phyloP scores from a whole-genome alignment of 2,113 vertebrate species.

The Cochlearius cochlearius region DNA sequence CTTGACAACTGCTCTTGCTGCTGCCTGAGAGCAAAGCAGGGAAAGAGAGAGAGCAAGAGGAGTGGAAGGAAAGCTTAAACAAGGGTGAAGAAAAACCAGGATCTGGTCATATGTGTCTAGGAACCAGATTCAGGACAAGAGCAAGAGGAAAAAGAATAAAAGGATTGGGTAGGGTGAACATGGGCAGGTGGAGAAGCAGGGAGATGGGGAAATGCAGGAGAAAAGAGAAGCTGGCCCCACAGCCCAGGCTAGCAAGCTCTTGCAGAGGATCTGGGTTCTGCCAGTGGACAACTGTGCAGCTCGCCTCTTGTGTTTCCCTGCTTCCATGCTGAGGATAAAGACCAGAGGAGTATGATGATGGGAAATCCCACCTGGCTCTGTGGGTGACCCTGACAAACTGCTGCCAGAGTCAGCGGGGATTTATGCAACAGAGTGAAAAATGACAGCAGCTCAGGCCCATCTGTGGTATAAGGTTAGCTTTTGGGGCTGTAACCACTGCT shows the following conservation, averaged over 20 bases:
- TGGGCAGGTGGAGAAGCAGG: background rate
- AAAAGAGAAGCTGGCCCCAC: background rate
- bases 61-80: background rate
- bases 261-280: background rate
- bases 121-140: background rate
- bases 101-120: background rate
- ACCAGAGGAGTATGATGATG: background rate
- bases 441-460: background rate
- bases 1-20: background rate
- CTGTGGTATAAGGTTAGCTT: background rate
- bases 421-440: background rate
- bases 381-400: background rate
- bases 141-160: background rate
- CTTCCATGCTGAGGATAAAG: background rate
- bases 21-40: background rate
- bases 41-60: background rate
- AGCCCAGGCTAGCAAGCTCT: background rate
- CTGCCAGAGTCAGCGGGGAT: background rate
- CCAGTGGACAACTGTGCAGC: background rate
- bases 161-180: background rate
- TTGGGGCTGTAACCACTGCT: background rate
- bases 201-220: background rate
- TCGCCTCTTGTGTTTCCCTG: background rate
- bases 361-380: background rate
- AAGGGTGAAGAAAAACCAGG: background rate